Evolutionary conservation across 2,113 vertebrate species (phyloP), one percentile per base, ranked within the genome.

Genomic region (Myotis davidii): DNA sequence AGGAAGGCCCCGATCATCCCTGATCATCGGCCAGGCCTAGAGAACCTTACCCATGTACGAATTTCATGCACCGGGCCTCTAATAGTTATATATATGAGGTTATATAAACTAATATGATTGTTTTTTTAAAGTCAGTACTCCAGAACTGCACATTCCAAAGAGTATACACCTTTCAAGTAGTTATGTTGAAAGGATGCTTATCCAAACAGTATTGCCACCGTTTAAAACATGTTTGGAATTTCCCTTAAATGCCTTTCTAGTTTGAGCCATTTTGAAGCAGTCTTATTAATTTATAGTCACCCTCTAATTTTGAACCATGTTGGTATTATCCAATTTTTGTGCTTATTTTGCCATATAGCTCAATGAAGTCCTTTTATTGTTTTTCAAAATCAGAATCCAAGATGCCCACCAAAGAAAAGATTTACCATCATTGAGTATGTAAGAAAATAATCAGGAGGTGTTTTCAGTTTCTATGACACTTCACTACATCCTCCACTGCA

Each of bases 321-420:
- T 86, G 34, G 13, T 56, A 23, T 78, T 84, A 54, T 67, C 50
- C 52, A 74, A 0, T 81, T 79, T 95, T 78, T 52, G 29, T 86
- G 70, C 65, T 85, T 37, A 0, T 65, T 50, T 87, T 76, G 59
- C 34, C 56, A 16, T 86, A 48, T 0, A 42, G 61, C 54, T 61
- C 18, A 91, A 50, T 34, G 17, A 79, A 86, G 37, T 45, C 21
- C 64, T 90, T 83, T 84, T 83, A 82, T 70, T 90, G 65, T 48
- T 95, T 84, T 89, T 42, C 42, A 50, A 94, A 86, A 92, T 94
- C 56, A 83, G 42, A 89, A 96, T 78, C 72, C 79, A 89, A 56
- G 21, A 74, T 74, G 54, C 29, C 9, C 42, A 91, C 14, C 45
- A 72, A 94, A 83, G 54, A 56, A 81, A 85, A 96, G 39, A 92